Conservation (phyloP, 1,140 invertebrate species). For the Drosophila albomicans region DNA sequence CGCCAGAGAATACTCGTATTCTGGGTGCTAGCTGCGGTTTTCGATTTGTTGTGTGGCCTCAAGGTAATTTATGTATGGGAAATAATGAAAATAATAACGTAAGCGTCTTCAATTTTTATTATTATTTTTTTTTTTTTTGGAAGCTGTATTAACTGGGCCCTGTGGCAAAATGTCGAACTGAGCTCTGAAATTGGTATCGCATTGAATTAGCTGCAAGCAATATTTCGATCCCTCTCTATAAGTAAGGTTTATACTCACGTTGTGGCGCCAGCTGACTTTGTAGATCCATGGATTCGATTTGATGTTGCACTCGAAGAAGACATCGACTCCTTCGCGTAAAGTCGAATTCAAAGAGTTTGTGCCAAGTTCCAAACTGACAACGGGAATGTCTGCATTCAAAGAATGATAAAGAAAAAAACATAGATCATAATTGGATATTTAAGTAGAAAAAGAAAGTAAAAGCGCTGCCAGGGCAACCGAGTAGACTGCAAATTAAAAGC, state of each 20-base stretch:
- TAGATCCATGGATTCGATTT: slow-evolving; percentile 95
- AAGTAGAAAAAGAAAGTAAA: too few species aligned
- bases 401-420: slow-evolving; percentile 37
- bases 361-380: slow-evolving; percentile 91
- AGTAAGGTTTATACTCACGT: slow-evolving; percentile 87
- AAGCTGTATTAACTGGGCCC: slow-evolving; percentile 19
- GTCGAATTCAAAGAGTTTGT: slow-evolving; percentile 91
- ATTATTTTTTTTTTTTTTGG: background rate
- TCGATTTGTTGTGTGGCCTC: slow-evolving; percentile 57
- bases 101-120: slow-evolving; percentile 41
- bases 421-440: slow-evolving; percentile 6
- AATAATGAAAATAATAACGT: slow-evolving; percentile 77
- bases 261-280: slow-evolving; percentile 93
- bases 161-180: background rate
- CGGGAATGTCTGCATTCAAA: slow-evolving; percentile 89
- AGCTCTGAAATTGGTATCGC: slow-evolving; percentile 16
- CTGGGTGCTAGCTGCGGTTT: slow-evolving; percentile 35
- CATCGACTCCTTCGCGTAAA: slow-evolving; percentile 93
- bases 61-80: slow-evolving; percentile 69
- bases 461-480: slow-evolving; percentile 23
- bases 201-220: slow-evolving; percentile 14
- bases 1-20: background rate
- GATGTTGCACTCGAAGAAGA: slow-evolving; percentile 96
- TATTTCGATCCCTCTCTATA: background rate
- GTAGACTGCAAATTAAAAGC: background rate